These are phyloP conservation scores for Chiloscyllium punctatum DNA, from an alignment of 2,797 vertebrate species.

Conservation along the genomic window DNA sequence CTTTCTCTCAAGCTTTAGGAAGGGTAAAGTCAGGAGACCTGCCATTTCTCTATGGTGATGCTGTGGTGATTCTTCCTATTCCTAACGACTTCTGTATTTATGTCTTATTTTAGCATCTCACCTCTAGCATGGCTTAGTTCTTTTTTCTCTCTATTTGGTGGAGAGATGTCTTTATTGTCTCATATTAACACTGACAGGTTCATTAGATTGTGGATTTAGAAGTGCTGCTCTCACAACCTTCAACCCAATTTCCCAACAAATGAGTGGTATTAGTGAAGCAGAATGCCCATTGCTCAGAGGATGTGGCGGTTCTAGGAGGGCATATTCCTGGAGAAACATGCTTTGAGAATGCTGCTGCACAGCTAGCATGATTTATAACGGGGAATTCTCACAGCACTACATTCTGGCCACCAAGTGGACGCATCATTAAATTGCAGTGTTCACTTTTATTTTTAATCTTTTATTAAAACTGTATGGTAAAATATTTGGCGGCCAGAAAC, in stretches of 20 bases:
- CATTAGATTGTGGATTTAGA: too few relatives aligned
- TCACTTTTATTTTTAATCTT: not conserved
- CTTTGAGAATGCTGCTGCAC: not conserved
- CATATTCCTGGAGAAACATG: not conserved
- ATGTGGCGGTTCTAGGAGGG: not conserved
- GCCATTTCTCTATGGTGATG: too few relatives aligned
- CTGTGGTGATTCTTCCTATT: too few relatives aligned
- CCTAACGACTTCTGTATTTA: too few relatives aligned
- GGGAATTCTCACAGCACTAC: not conserved
- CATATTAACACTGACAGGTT: too few relatives aligned
- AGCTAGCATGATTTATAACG: not conserved
- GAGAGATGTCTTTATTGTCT: too few relatives aligned
- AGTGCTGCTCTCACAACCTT: not conserved
- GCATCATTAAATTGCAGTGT: not conserved
- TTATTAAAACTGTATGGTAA: not conserved
- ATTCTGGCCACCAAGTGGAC: not conserved
- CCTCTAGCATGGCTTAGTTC: too few relatives aligned
- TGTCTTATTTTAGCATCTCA: too few relatives aligned
- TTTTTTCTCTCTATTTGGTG: too few relatives aligned
- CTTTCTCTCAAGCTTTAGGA: too few relatives aligned
- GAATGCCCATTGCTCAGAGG: not conserved
- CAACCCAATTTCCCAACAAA: not conserved
- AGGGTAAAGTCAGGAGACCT: too few relatives aligned
- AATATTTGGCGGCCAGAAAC: not conserved
- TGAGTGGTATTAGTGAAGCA: not conserved